phyloP scores from a whole-genome alignment of 2,888 invertebrate species.

The Nycteola revayana region DNA sequence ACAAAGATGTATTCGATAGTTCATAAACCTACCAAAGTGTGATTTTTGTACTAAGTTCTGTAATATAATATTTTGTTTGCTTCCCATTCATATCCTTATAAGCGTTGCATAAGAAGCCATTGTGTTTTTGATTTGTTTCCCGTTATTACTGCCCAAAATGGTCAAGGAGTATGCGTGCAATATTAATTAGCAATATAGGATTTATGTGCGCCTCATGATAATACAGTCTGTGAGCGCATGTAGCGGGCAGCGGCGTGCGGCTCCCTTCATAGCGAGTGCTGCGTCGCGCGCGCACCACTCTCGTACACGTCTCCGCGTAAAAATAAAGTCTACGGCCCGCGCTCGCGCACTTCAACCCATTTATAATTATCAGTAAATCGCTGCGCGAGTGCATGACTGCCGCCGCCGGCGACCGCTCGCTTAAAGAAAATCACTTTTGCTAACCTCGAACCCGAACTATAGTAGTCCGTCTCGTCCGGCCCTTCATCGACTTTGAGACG shows the following conservation, averaged over 20 bases:
- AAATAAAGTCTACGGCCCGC: slow-evolving; percentile 78
- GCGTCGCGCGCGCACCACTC: slow-evolving; percentile 68
- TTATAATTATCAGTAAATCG: slow-evolving; percentile 82
- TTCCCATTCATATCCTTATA: slow-evolving; percentile 49
- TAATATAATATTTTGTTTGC: slow-evolving; percentile 40
- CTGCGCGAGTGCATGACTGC: slow-evolving; percentile 74
- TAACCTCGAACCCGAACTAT: slow-evolving; percentile 52
- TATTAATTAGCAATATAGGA: slow-evolving; percentile 69
- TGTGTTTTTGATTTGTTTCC: slow-evolving; percentile 60
- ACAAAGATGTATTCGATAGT: neutral
- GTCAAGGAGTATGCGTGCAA: slow-evolving; percentile 62
- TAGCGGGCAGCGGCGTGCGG: slow-evolving; percentile 50
- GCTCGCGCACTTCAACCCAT: slow-evolving; percentile 77
- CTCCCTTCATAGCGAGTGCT: slow-evolving; percentile 62
- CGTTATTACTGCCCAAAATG: slow-evolving; percentile 71
- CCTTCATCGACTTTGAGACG: slow-evolving; percentile 48
- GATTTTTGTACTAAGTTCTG: slow-evolving; percentile 15
- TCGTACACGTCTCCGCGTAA: slow-evolving; percentile 77
- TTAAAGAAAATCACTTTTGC: slow-evolving; percentile 58
- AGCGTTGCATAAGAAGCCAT: slow-evolving; percentile 51
- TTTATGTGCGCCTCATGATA: slow-evolving; percentile 67
- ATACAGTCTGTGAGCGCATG: slow-evolving; percentile 56
- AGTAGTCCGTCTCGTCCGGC: slow-evolving; percentile 47
- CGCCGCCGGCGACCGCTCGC: slow-evolving; percentile 68
- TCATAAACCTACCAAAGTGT: slow-evolving; percentile 15